Conservation (phyloP, 23 tunicate species). For the Halocynthia roretzi region DNA sequence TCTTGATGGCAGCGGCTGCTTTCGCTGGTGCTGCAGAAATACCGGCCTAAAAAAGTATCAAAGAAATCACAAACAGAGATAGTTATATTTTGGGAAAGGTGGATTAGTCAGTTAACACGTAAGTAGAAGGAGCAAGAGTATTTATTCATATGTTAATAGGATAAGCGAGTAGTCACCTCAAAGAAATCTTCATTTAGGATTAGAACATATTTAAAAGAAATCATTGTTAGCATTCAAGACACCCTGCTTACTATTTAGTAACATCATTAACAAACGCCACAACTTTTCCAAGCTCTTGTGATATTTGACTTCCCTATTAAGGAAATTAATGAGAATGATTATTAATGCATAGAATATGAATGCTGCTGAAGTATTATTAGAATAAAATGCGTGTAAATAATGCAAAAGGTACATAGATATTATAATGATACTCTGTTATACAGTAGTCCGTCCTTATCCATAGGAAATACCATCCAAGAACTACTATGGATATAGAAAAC, state of each 20-base stretch:
- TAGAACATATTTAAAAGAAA: too few species aligned
- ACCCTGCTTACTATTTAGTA: neutral
- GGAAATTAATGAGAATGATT: neutral
- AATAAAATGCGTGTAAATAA: too few species aligned
- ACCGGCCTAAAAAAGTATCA: constrained; percentile 60
- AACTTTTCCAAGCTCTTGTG: constrained; percentile 21
- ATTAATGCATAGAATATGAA: too few species aligned
- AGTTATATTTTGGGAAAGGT: neutral
- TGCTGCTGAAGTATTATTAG: too few species aligned
- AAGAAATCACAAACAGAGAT: neutral
- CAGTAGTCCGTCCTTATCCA: too few species aligned
- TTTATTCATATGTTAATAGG: neutral
- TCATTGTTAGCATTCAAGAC: too few species aligned
- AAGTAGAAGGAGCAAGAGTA: neutral
- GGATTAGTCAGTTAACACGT: neutral
- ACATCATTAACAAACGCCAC: constrained; percentile 13
- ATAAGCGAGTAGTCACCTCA: neutral
- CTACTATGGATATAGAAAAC: too few species aligned
- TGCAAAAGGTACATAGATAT: too few species aligned
- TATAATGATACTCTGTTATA: too few species aligned
- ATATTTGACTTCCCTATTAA: constrained; percentile 2
- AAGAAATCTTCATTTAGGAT: neutral
- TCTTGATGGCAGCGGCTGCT: constrained; percentile 97
- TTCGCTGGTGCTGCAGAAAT: constrained; percentile 96
- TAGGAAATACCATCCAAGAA: too few species aligned